Evolutionary conservation across 2,888 invertebrate species (phyloP), one percentile per base, ranked within the genome.

Genomic region (Dryadula phaetusa): DNA sequence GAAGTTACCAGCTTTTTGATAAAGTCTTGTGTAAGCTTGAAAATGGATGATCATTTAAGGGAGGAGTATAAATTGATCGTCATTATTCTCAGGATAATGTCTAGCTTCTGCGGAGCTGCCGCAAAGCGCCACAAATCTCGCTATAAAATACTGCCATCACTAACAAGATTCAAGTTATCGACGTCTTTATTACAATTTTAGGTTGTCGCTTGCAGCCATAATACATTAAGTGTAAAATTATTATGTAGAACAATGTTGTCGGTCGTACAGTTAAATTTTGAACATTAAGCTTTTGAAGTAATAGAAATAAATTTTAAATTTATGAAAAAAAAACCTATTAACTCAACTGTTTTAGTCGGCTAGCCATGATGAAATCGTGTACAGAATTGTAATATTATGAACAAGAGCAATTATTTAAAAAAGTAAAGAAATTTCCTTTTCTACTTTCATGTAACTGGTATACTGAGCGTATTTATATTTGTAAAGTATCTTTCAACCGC

Each of bases 11-110:
- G 63, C 60, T 52, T 67, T 67, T 70, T 68, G 67, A 65, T 67
- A 62, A 64, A 70, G 61, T 70, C 64, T 46, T 61, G 62, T 56
- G 69, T 65, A 37, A 64, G 65, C 64, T 68, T 67, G 70, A 70
- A 74, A 72, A 71, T 71, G 69, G 67, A 63, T 62, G 64, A 61
- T 72, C 64, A 69, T 73, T 72, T 70, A 67, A 69, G 66, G 49
- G 72, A 69, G 68, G 52, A 47, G 60, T 68, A 73, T 69, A 71
- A 73, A 73, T 74, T 69, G 71, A 72, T 73, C 67, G 68, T 71
- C 70, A 73, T 73, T 74, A 74, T 68, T 71, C 69, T 60, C 64
- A 62, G 66, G 65, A 75, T 75, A 74, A 75, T 73, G 72, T 66
- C 64, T 67, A 49, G 68, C 66, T 66, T 60, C 66, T 56, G 61